phyloP scores from a whole-genome alignment of 1,140 invertebrate species.

The Trichonephila clavata region DNA sequence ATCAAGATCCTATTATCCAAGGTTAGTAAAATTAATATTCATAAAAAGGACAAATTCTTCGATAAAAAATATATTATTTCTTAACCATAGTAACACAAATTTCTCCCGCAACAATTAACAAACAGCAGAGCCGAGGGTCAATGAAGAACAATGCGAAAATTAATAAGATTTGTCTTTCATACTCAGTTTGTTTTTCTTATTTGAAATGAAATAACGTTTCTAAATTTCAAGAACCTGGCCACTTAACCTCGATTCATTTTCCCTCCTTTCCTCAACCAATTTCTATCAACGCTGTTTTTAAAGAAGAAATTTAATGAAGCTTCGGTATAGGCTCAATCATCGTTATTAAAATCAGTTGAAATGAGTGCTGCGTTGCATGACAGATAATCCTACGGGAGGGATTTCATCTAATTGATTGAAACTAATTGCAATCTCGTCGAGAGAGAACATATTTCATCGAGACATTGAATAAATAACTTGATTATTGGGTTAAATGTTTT shows the following conservation, averaged over 20 bases:
- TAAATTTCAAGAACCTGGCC: not conserved
- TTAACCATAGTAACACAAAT: too few relatives aligned
- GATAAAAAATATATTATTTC: too few relatives aligned
- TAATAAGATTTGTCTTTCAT: not conserved
- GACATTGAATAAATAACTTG: constrained; percentile 32
- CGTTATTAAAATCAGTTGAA: constrained; percentile 30
- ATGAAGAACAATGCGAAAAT: not conserved
- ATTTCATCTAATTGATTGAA: constrained; percentile 40
- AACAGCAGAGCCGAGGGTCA: too few relatives aligned
- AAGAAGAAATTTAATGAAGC: not conserved
- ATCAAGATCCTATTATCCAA: too few relatives aligned
- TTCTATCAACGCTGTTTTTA: not conserved
- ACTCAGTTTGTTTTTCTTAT: not conserved
- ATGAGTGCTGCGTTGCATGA: not conserved
- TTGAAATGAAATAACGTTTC: not conserved
- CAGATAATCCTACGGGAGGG: constrained; percentile 7
- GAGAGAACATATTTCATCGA: constrained; percentile 41
- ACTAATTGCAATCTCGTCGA: constrained; percentile 13
- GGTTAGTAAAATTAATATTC: too few relatives aligned
- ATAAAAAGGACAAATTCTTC: too few relatives aligned
- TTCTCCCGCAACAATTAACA: too few relatives aligned
- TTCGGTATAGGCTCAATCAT: not conserved
- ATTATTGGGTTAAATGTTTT: constrained; percentile 6
- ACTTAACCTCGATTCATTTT: constrained; percentile 23
- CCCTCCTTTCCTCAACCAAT: not conserved